These are phyloP conservation scores for Hetaerina titia DNA, from an alignment of 2,888 invertebrate genomes.

Conservation along the genomic window DNA sequence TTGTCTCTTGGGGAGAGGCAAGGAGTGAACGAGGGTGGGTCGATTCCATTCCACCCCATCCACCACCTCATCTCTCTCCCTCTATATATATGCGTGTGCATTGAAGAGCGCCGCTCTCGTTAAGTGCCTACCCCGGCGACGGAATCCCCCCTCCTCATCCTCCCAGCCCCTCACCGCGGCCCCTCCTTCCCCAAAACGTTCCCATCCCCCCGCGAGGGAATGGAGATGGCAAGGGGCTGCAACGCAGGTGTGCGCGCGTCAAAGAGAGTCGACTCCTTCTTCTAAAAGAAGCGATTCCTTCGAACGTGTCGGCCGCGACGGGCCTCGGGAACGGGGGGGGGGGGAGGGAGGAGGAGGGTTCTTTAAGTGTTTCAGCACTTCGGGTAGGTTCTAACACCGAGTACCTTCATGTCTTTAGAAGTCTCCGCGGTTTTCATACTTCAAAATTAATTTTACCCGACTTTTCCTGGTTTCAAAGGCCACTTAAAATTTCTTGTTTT, in stretches of 20 bases:
- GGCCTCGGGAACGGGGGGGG: neutral
- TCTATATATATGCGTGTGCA: neutral
- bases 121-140: neutral
- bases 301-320: neutral
- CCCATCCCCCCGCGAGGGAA: neutral
- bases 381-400: neutral
- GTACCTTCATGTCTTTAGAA: neutral
- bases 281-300: neutral
- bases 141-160: neutral
- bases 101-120: no score
- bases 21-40: neutral
- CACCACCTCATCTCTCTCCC: neutral
- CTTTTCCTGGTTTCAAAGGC: no score
- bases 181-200: neutral
- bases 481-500: no score
- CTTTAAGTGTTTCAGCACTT: slow-evolving; percentile 19
- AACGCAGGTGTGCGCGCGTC: neutral
- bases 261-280: neutral
- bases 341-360: neutral
- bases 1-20: neutral
- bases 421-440: no score
- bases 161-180: neutral
- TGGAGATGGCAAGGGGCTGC: neutral
- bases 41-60: neutral
- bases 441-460: no score